phyloP scores from a whole-genome alignment of 2,113 vertebrate species.

The Melanocharis versteri region DNA sequence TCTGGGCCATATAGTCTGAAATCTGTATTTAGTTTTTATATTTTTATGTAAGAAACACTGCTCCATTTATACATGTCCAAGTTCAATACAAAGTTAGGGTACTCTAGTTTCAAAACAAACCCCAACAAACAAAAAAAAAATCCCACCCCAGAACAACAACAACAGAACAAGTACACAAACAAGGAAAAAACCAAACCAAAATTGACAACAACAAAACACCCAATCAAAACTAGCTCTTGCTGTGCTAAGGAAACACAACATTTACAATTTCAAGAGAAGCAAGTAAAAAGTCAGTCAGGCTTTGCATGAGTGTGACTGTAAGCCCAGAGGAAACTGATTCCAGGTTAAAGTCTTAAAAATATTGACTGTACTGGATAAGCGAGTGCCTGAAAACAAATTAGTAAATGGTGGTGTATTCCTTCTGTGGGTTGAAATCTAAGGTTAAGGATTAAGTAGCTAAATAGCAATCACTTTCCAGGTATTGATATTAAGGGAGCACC shows the following conservation, averaged over 20 bases:
- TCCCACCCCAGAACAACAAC: neutral
- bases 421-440: neutral
- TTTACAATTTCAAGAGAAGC: neutral
- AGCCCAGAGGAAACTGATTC: neutral
- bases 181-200: rapidly evolving
- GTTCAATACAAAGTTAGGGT: neutral
- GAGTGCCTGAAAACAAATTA: neutral
- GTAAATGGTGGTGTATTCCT: neutral
- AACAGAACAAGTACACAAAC: rapidly evolving
- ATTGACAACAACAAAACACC: neutral
- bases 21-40: neutral
- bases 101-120: neutral
- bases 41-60: neutral
- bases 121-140: neutral
- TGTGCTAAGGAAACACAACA: neutral
- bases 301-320: neutral
- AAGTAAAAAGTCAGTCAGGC: neutral
- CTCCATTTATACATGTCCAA: neutral
- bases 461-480: neutral
- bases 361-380: neutral
- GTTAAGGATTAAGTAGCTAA: neutral
- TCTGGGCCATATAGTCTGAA: neutral
- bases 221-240: neutral
- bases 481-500: neutral
- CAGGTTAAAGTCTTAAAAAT: neutral